These are phyloP conservation scores for Mola mola DNA, from an alignment of 2,113 vertebrate genomes.

Conservation along the genomic window DNA sequence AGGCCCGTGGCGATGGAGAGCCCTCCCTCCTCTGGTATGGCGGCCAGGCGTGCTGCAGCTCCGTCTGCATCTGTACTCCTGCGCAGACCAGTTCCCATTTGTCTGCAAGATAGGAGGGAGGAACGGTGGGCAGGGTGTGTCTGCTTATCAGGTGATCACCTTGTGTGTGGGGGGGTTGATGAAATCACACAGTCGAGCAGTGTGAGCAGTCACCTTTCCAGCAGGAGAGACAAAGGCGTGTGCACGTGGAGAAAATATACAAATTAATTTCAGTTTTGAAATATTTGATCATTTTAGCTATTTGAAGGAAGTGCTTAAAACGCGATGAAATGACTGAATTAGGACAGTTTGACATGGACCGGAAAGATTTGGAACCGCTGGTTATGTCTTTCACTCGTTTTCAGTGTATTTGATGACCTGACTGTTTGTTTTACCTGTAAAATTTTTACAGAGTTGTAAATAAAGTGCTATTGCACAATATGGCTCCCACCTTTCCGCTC, in stretches of 20 bases:
- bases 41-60: conserved; percentile 57
- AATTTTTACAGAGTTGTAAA: no score
- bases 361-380: no score
- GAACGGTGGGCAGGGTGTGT: conserved; percentile 65
- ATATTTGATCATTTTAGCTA: no score
- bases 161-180: conserved; percentile 33
- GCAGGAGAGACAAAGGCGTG: conserved; percentile 41
- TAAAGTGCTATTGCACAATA: no score
- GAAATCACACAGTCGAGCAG: conserved; percentile 25
- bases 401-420: no score
- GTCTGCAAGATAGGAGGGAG: conserved; percentile 59
- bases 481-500: no score
- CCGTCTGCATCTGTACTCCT: conserved; percentile 58
- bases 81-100: conserved; percentile 57
- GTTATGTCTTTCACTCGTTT: no score
- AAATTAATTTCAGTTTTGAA: no score
- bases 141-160: conserved; percentile 63
- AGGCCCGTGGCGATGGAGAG: conserved; percentile 55
- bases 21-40: conserved; percentile 65
- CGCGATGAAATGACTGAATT: no score
- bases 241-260: conserved; percentile 1
- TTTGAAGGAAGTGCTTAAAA: no score
- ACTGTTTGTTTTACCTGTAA: no score
- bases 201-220: conserved; percentile 31
- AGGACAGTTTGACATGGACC: no score